Conservation (phyloP, 2,113 vertebrate genomes). For the Malurus elegans region DNA sequence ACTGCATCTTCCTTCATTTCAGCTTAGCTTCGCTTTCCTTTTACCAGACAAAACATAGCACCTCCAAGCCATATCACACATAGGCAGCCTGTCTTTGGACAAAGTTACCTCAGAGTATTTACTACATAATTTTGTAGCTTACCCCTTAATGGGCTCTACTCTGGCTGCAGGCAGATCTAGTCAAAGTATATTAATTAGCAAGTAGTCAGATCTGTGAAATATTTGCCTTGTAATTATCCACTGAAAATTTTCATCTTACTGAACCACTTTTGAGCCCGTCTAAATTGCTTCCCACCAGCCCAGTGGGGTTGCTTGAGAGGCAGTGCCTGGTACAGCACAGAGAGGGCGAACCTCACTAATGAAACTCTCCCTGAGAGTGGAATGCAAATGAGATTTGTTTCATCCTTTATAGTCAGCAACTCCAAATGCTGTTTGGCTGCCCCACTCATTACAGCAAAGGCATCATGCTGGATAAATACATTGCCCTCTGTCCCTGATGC, state of each 20-base stretch:
- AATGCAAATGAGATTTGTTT: conserved; percentile 10
- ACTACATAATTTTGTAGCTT: background rate
- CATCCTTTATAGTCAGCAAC: background rate
- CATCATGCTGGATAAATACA: background rate
- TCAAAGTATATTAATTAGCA: conserved; percentile 15
- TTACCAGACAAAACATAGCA: background rate
- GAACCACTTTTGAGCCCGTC: background rate
- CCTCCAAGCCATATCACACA: background rate
- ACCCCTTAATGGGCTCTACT: background rate
- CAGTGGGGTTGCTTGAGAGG: background rate
- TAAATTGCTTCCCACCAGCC: conserved; percentile 13
- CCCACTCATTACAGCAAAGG: background rate
- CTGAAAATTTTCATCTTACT: background rate
- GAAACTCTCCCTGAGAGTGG: background rate
- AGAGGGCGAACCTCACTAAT: background rate
- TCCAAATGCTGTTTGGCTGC: background rate
- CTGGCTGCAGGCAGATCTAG: background rate
- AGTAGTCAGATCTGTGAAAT: conserved; percentile 21
- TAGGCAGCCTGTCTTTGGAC: background rate
- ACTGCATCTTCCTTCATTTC: background rate
- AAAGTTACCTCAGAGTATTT: background rate
- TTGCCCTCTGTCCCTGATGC: background rate
- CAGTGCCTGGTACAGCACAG: background rate
- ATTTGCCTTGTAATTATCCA: background rate
- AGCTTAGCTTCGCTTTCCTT: background rate